Conservation (phyloP, 2,797 vertebrate genomes). For the Danio albolineatus region DNA sequence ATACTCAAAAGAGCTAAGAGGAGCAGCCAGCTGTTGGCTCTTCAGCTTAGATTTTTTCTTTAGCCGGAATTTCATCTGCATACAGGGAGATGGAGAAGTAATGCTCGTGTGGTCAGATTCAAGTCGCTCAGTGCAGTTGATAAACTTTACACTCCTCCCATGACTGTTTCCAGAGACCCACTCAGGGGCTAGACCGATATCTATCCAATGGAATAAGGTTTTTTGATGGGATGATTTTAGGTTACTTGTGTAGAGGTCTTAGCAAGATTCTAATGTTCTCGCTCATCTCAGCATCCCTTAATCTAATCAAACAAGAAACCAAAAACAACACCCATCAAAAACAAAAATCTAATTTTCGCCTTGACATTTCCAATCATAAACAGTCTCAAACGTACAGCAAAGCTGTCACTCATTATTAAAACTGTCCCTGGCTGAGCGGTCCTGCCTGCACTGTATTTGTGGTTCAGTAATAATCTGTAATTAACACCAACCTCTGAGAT, state of each 20-base stretch:
- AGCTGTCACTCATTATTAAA: constrained; percentile 52
- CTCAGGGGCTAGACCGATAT: constrained; percentile 31
- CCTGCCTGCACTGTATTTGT: constrained; percentile 45
- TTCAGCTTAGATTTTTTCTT: constrained; percentile 49
- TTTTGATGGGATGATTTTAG: constrained; percentile 30
- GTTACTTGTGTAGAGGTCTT: constrained; percentile 11
- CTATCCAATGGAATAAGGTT: constrained; percentile 23
- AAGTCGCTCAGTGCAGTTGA: constrained; percentile 45
- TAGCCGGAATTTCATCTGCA: constrained; percentile 54
- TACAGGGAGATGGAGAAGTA: constrained; percentile 44
- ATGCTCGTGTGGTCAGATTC: constrained; percentile 43
- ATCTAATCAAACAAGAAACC: constrained; percentile 29
- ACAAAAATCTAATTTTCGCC: constrained; percentile 11
- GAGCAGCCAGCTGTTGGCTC: constrained; percentile 46
- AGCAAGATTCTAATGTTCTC: constrained; percentile 31
- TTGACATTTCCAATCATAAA: constrained; percentile 19
- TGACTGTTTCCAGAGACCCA: constrained; percentile 32
- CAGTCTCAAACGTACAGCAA: constrained; percentile 36
- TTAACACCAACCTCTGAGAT: constrained; percentile 66
- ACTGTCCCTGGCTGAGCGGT: constrained; percentile 10
- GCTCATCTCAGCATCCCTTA: constrained; percentile 2
- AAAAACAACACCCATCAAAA: constrained; percentile 25
- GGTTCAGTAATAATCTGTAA: constrained; percentile 66
- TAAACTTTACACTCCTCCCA: constrained; percentile 35
- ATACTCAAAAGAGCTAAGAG: constrained; percentile 55